Base-by-base conservation (phyloP, 2,888 invertebrate genomes). In the Amblyjoppa fuscipennis region DNA sequence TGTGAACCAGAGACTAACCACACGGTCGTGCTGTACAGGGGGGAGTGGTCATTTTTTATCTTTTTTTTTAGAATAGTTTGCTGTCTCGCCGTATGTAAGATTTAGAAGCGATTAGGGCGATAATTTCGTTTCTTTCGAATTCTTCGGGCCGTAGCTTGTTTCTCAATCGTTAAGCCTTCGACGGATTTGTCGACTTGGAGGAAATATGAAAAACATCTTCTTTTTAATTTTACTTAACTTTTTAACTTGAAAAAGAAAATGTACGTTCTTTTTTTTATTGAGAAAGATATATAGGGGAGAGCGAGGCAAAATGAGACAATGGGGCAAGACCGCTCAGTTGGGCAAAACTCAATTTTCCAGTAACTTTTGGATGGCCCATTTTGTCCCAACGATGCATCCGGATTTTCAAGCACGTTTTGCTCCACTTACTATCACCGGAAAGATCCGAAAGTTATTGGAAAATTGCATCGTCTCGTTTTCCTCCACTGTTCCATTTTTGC, bases 1-100 rank as follows among this genome's bases (percentile, higher is more conserved):
- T 61, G 68, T 45, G 82, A 80, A 85, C 82, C 82, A 61, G 85
- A 80, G 85, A 70, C 70, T 70, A 81, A 82, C 78, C 41, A 51
- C 3, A 82, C 56, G 75, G 59, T 31, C 28, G 81, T 70, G 76
- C 79, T 73, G 61, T 64, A 34, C 41, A 34, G 41, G 41, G 41
- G 38, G 79, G 79, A 25, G 56, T 76, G 75, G 68, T 71, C 59
- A 25, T 59, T 31, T 71, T 61, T 61, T 76, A 20, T 20, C 20
- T 61, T n/a, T 56, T 38, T 9, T 41, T 11, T 11, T 20, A 20
- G 20, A 20, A 41, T 11, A 11, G 1, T 38, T 41, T 11, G 34
- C 6, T 16, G 64, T 84, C 64, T 56, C 28, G 45, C 45, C 31
- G 41, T 61, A 13, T 41, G n/a, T 64, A 64, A 61, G 59, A 74